Conservation (phyloP, 2,797 vertebrate species). For the Sebastolobus alascanus region DNA sequence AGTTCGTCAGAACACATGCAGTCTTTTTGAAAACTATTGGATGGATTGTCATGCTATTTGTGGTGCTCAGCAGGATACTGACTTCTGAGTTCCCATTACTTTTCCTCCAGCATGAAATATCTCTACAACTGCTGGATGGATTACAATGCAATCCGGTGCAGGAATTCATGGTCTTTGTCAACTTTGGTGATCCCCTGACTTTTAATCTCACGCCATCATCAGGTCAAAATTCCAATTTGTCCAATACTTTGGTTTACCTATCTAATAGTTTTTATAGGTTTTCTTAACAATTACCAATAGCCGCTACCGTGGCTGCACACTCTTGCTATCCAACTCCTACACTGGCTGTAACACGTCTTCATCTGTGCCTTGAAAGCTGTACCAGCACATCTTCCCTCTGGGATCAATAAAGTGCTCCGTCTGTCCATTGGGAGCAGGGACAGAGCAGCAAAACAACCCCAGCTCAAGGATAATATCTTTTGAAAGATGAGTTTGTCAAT, state of each 20-base stretch:
- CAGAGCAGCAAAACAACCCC: constrained; percentile 12
- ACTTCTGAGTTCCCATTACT: background rate
- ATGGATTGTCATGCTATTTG: background rate
- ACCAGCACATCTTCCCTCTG: constrained; percentile 12
- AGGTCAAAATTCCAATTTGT: too few relatives aligned
- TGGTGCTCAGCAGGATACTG: background rate
- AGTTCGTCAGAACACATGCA: background rate
- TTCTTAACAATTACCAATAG: background rate
- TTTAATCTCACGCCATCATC: background rate
- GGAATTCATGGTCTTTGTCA: background rate
- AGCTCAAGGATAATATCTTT: constrained; percentile 38
- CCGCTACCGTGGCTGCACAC: background rate
- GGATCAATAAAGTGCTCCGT: constrained; percentile 22
- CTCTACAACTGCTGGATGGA: background rate
- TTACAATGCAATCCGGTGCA: background rate
- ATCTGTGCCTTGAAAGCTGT: constrained; percentile 15
- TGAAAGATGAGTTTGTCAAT: constrained; percentile 11
- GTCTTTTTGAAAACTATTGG: background rate
- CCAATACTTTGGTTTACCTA: too few relatives aligned
- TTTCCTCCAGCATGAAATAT: background rate
- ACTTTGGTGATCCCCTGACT: too few relatives aligned
- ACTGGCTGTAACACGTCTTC: constrained; percentile 8
- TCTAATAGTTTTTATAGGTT: background rate
- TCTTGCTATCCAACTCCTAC: background rate
- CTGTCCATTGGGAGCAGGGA: constrained; percentile 22